phyloP scores from a whole-genome alignment of 2,797 vertebrate species.

The Acridotheres tristis region DNA sequence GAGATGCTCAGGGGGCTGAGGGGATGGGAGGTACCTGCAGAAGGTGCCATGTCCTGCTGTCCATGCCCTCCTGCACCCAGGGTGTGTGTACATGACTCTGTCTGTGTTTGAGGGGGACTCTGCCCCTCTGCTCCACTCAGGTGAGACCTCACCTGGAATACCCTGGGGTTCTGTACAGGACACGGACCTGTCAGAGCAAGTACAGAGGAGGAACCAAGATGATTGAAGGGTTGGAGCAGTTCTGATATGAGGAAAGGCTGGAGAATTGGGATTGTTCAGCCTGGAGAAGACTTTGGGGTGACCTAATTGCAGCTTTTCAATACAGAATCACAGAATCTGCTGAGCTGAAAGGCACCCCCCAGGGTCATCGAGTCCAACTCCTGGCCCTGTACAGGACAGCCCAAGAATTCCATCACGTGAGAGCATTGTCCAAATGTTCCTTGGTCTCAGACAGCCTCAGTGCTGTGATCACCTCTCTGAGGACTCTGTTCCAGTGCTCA shows the following conservation, averaged over 20 bases:
- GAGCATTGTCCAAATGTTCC: neutral
- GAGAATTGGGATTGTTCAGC: neutral
- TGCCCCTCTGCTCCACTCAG: neutral
- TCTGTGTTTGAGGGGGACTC: neutral
- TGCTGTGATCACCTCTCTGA: neutral
- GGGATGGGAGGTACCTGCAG: neutral
- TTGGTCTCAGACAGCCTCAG: accelerated
- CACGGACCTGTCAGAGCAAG: neutral
- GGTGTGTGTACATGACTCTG: too few species aligned
- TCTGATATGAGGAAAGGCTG: neutral
- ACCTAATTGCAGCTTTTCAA: neutral
- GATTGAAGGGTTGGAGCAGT: neutral
- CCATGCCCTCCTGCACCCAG: accelerated
- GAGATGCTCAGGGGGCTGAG: neutral
- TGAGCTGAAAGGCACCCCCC: neutral
- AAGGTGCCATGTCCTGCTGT: neutral
- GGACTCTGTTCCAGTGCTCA: neutral
- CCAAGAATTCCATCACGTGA: too few species aligned
- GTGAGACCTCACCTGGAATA: neutral
- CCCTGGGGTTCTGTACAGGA: neutral
- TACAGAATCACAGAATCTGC: neutral
- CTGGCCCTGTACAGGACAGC: neutral
- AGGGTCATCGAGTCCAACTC: neutral
- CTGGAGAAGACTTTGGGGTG: neutral
- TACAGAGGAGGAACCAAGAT: too few species aligned